These are phyloP conservation scores for Exocentrus adspersus DNA, from an alignment of 2,888 invertebrate species.

Conservation along the genomic window DNA sequence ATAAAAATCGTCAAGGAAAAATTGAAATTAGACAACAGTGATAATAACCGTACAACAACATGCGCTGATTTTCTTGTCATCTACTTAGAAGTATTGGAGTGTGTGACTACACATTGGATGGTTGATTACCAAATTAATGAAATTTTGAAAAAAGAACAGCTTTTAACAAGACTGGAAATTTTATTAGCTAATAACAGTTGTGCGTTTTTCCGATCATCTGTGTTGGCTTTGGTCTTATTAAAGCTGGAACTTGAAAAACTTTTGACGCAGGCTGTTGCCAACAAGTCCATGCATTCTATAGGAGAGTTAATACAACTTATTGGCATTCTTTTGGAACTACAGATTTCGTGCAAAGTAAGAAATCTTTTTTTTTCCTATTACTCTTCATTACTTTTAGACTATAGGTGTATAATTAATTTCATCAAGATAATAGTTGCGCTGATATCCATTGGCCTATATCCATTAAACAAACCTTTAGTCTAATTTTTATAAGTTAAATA, in stretches of 20 bases:
- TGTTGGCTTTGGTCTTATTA: constrained; percentile 81
- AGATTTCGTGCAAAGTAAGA: constrained; percentile 76
- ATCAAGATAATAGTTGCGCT: no score
- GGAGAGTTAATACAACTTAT: constrained; percentile 71
- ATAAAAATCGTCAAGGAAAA: constrained; percentile 83
- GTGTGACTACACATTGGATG: constrained; percentile 41
- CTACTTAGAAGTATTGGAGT: constrained; percentile 71
- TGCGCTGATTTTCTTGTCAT: constrained; percentile 74
- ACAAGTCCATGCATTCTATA: constrained; percentile 51
- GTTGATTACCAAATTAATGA: constrained; percentile 25
- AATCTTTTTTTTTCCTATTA: no score
- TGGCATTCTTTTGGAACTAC: constrained; percentile 77
- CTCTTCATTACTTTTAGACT: no score
- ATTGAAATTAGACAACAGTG: constrained; percentile 71
- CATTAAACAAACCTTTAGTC: no score
- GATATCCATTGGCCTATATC: no score
- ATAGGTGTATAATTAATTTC: no score
- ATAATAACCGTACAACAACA: constrained; percentile 69
- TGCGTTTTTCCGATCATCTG: constrained; percentile 77
- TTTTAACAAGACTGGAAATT: constrained; percentile 74
- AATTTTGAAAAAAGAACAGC: constrained; percentile 37
- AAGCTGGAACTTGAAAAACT: constrained; percentile 73
- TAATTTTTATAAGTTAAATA: no score
- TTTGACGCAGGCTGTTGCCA: constrained; percentile 48
- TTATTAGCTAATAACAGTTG: constrained; percentile 80